A percentile compares a stretch with the other conserved stretches of the same genome.
Conservation (phyloP, 2,113 vertebrate genomes). For the Aix galericulata region DNA sequence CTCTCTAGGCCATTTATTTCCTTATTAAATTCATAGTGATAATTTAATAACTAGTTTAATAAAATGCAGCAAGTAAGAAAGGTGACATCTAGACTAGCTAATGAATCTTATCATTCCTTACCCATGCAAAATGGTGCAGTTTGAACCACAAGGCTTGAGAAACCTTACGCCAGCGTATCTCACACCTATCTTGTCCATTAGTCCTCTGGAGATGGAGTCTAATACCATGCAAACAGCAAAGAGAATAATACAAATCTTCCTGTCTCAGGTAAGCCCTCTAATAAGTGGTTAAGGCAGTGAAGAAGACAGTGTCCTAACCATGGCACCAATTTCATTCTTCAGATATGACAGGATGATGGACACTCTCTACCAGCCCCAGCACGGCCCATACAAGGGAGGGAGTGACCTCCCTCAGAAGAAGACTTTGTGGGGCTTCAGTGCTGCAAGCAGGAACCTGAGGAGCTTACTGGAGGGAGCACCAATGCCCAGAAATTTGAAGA, state of each 20-base stretch:
- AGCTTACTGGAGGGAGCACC: background rate
- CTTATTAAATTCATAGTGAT: background rate
- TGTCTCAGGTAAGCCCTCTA: background rate
- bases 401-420: background rate
- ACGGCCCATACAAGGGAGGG: background rate
- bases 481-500: background rate
- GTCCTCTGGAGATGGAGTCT: background rate
- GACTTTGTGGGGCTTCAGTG: background rate
- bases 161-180: background rate
- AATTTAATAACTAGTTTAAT: background rate
- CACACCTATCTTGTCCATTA: rapidly evolving
- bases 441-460: background rate
- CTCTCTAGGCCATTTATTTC: background rate
- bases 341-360: background rate
- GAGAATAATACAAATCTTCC: background rate
- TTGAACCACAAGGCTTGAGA: background rate
- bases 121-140: background rate
- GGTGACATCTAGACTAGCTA: background rate
- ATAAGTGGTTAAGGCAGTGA: background rate
- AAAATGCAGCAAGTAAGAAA: background rate
- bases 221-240: background rate
- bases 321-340: background rate
- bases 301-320: background rate
- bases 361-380: background rate
- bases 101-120: background rate